These are phyloP conservation scores for Aplidium turbinatum DNA, from an alignment of 23 tunicate genomes.

Conservation along the genomic window DNA sequence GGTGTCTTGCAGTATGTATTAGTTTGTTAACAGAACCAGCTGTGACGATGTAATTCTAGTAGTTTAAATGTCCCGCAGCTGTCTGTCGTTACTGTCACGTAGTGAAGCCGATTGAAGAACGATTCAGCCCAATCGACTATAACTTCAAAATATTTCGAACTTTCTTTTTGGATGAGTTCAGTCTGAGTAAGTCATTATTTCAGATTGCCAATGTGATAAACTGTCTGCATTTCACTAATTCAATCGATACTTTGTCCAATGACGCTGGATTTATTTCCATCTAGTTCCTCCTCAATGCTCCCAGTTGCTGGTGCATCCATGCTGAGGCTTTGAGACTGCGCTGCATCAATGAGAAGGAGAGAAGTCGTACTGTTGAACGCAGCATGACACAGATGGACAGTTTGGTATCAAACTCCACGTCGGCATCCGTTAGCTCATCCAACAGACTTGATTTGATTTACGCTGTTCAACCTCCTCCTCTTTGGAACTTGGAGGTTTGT, in stretches of 20 bases:
- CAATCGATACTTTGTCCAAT: not conserved
- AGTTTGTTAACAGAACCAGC: too few species aligned
- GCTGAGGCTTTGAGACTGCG: conserved; percentile 80
- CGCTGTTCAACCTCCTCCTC: conserved; percentile 46
- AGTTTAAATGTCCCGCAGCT: too few species aligned
- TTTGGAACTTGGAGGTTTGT: conserved; percentile 69
- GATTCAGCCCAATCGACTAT: too few species aligned
- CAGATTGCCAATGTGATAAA: too few species aligned
- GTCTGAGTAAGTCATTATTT: too few species aligned
- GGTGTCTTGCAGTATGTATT: too few species aligned
- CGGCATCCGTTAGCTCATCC: not conserved
- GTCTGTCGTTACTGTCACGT: too few species aligned
- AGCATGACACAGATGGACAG: conserved; percentile 79
- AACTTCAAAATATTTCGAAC: too few species aligned
- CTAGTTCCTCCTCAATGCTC: conserved; percentile 49
- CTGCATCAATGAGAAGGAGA: conserved; percentile 47
- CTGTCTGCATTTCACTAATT: too few species aligned
- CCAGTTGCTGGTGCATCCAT: conserved; percentile 77
- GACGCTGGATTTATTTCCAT: conserved; percentile 6
- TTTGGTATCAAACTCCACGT: conserved; percentile 39
- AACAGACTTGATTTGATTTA: conserved; percentile 58
- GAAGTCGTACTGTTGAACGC: conserved; percentile 71
- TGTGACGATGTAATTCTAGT: too few species aligned
- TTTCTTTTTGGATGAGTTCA: too few species aligned
- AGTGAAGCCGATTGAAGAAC: too few species aligned